Base-by-base conservation (phyloP, 2,797 vertebrate species). In the Hyperoplus lanceolatus region DNA sequence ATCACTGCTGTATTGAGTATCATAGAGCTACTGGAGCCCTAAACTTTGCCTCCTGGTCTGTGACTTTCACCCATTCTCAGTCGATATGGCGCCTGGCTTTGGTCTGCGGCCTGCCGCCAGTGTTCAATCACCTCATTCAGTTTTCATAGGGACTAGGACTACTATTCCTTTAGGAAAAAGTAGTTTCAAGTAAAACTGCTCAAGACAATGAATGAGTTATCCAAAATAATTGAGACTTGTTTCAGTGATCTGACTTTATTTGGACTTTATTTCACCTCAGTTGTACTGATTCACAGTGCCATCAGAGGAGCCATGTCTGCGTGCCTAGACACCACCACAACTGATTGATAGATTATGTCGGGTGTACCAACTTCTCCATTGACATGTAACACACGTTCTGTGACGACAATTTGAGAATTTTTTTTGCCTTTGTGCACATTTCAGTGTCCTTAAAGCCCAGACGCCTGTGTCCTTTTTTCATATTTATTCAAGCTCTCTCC, bases 401-500 rank as follows among this genome's bases (percentile, higher is more conserved):
- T 38, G 41, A 56, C 11, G 55, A 39, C 64, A 64, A 29, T 16
- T 60, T 39, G 10, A 54, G 48, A 42, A 58, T 8, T 12, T 78
- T 81, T 29, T 62, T 29, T 80, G 51, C 56, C 36, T 78, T 79
- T 46, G 13, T 55, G 63, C 62, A 78, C 66, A 81, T 80, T 88
- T 73, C 42, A 61, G 8, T 45, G 41, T 59, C 63, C 45, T 78
- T 48, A 50, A 60, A 72, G 67, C 56, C 57, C 53, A 77, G 73
- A 81, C 4, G 53, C 59, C 53, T 77, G 84, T 81, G 73, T 81
- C 79, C 70, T 77, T 72, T 29, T 79, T 84, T 74, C 61, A 78
- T 89, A 79, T 89, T 89, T 84, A 82, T 82, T 59, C 70, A 87
- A 87, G 78, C 60, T 68, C 77, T 72, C 61, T 58, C 80, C 62